A percentile compares a stretch with the other conserved stretches of the same genome.
These are phyloP conservation scores for Pachydiplax longipennis DNA, from an alignment of 2,888 invertebrate genomes.

Conservation along the genomic window DNA sequence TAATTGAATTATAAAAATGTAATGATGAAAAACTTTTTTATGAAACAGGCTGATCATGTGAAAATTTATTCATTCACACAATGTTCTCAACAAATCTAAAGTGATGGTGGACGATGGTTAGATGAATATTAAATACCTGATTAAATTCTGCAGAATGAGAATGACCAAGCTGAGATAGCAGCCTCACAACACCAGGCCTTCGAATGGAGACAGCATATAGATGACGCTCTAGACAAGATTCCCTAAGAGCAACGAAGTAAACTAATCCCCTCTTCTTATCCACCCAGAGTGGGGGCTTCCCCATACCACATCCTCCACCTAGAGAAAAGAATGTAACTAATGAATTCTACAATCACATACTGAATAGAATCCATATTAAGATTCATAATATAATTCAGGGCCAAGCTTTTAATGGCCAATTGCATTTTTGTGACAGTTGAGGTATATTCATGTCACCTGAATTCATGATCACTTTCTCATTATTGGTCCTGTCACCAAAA, in stretches of 20 bases:
- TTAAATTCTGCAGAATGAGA: conserved; percentile 86
- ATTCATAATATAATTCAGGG: background rate
- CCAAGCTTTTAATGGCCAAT: no score
- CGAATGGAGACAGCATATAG: conserved; percentile 83
- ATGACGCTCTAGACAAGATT: conserved; percentile 92
- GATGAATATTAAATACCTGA: conserved; percentile 62
- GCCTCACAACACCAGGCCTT: conserved; percentile 73
- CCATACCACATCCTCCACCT: conserved; percentile 22
- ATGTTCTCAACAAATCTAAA: no score
- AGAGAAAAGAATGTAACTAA: background rate
- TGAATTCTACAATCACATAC: background rate
- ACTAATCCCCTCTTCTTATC: conserved; percentile 80
- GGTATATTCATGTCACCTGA: no score
- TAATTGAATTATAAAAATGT: no score
- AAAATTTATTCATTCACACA: no score
- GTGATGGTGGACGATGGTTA: no score
- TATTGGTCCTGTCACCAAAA: no score
- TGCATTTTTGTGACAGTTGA: no score
- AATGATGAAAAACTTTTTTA: no score
- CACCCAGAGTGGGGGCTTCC: conserved; percentile 75
- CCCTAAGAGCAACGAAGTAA: conserved; percentile 89
- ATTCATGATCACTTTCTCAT: no score
- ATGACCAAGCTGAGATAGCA: conserved; percentile 83
- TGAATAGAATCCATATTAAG: background rate
- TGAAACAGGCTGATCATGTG: no score